Conservation (phyloP, 2,113 vertebrate species). For the Dromas ardeola region DNA sequence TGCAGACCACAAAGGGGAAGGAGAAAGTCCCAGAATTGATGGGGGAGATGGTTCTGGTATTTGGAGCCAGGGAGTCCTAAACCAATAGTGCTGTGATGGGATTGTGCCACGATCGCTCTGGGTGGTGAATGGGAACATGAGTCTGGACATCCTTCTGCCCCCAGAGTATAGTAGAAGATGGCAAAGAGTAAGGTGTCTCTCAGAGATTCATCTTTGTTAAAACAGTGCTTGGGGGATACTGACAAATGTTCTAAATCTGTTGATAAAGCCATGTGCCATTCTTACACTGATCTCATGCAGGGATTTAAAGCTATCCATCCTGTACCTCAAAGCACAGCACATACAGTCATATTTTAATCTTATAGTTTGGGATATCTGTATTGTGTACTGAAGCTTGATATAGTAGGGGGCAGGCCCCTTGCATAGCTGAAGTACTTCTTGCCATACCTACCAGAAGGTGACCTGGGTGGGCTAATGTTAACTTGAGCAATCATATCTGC, state of each 20-base stretch:
- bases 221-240: not conserved
- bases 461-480: not conserved
- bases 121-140: not conserved
- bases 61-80: not conserved
- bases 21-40: not conserved
- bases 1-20: not conserved
- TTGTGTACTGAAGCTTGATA: not conserved
- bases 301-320: not conserved
- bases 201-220: not conserved
- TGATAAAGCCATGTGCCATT: not conserved
- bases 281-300: not conserved
- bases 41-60: not conserved
- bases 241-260: not conserved
- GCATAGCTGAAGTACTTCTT: not conserved
- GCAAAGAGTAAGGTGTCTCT: not conserved
- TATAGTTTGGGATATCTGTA: not conserved
- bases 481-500: not conserved
- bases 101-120: not conserved
- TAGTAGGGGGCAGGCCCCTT: not conserved
- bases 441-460: not conserved
- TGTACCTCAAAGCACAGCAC: not conserved
- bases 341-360: not conserved
- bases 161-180: not conserved
- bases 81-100: fast-evolving
- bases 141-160: not conserved